Percentiles rank a stretch among this genome's conserved stretches.
These are phyloP conservation scores for Cephus pygmeus DNA, from an alignment of 2,888 invertebrate species.

Conservation along the genomic window DNA sequence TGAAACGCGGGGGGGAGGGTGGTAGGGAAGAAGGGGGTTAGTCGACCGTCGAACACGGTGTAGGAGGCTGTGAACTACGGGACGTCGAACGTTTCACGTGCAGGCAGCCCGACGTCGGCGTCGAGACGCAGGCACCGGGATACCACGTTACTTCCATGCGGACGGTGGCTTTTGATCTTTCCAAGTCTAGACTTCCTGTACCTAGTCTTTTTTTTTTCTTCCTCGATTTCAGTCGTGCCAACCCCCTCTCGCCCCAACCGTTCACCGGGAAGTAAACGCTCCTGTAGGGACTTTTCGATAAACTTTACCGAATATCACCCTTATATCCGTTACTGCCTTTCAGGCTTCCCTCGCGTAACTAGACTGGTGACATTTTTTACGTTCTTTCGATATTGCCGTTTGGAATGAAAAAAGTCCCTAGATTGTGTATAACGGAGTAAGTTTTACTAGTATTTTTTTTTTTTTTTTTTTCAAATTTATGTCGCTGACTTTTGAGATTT, in stretches of 20 bases:
- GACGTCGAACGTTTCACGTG: slow-evolving; percentile 10
- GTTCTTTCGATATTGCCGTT: no score
- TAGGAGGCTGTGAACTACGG: slow-evolving; percentile 11
- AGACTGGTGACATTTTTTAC: no score
- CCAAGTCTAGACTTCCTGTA: slow-evolving; percentile 51
- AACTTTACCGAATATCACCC: slow-evolving; percentile 48
- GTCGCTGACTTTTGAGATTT: no score
- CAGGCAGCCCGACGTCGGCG: slow-evolving; percentile 15
- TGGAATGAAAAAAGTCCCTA: no score
- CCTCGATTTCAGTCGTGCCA: slow-evolving; percentile 33
- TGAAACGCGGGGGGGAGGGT: slow-evolving; percentile 12
- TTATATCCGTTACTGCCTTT: slow-evolving; percentile 39
- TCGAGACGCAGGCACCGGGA: slow-evolving; percentile 40
- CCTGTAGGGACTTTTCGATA: slow-evolving; percentile 53
- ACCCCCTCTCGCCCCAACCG: background rate
- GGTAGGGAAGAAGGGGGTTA: slow-evolving; percentile 6
- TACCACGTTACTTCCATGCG: slow-evolving; percentile 56
- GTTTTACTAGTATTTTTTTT: no score
- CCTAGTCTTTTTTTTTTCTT: slow-evolving; percentile 35
- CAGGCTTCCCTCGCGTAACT: background rate
- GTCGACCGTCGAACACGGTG: slow-evolving; percentile 10
- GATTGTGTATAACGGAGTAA: no score
- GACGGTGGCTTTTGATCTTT: slow-evolving; percentile 57
- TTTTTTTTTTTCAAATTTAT: no score
- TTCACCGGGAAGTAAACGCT: slow-evolving; percentile 47